A percentile compares a stretch with the other conserved stretches of the same genome.
Conservation (phyloP, 2,797 vertebrate genomes). For the Simalia tracyae region DNA sequence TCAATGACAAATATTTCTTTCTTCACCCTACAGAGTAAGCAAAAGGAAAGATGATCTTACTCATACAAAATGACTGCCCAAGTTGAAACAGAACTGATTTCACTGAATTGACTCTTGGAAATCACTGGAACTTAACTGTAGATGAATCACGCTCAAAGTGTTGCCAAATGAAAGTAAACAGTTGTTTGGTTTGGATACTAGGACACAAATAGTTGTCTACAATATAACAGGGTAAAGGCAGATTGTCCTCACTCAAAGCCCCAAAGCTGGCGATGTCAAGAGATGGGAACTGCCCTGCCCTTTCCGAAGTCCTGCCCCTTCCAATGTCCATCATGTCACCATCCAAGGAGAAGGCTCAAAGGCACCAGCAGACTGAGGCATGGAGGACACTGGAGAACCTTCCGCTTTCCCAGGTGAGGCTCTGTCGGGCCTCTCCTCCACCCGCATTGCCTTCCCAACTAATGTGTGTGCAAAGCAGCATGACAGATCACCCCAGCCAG, state of each 20-base stretch:
- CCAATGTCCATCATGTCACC: not conserved
- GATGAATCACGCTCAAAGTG: not conserved
- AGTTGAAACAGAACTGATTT: not conserved
- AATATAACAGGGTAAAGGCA: not conserved
- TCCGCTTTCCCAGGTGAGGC: not conserved
- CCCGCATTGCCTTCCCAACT: not conserved
- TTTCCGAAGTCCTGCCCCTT: not conserved
- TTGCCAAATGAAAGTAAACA: not conserved
- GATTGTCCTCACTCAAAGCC: not conserved
- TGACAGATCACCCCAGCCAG: not conserved
- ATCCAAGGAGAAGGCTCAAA: not conserved
- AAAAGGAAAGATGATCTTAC: slow-evolving; percentile 20
- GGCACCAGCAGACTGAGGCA: not conserved
- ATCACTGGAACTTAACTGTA: not conserved
- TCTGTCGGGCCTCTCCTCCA: not conserved
- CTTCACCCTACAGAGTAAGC: slow-evolving; percentile 73
- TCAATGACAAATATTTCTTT: slow-evolving; percentile 85
- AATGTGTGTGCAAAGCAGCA: not conserved
- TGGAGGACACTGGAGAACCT: not conserved
- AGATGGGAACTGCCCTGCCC: not conserved
- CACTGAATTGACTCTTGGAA: not conserved
- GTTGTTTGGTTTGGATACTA: not conserved
- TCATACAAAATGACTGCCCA: not conserved
- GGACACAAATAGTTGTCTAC: not conserved
- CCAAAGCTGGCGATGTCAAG: not conserved